Percentiles rank a stretch among this genome's conserved stretches.
phyloP scores from a whole-genome alignment of 2,888 invertebrate species.

The Melipona bicolor region DNA sequence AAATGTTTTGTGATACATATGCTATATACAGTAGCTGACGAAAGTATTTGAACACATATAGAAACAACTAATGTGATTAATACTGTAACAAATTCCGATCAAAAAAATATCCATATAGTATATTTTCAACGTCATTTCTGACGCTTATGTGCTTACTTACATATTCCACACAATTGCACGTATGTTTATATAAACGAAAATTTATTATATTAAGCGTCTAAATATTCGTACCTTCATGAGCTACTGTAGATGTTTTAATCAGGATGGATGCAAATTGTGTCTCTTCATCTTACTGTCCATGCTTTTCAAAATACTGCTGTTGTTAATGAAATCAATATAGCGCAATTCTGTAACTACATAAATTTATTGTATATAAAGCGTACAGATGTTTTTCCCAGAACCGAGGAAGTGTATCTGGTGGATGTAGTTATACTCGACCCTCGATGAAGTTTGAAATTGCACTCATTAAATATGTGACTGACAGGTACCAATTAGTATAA shows the following conservation, averaged over 20 bases:
- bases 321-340: not conserved
- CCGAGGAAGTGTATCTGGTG: accelerated
- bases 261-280: not conserved
- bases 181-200: too few species aligned
- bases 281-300: not conserved
- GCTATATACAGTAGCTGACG: too few species aligned
- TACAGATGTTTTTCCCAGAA: not conserved
- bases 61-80: too few species aligned
- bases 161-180: too few species aligned
- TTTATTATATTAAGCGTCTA: too few species aligned
- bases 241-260: not conserved
- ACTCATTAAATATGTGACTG: not conserved
- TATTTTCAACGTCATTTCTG: too few species aligned
- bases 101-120: too few species aligned
- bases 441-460: not conserved
- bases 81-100: too few species aligned
- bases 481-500: too few species aligned
- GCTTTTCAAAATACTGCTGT: not conserved
- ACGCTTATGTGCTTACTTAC: too few species aligned
- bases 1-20: too few species aligned
- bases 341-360: not conserved
- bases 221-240: not conserved
- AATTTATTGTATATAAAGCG: not conserved
- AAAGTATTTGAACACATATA: too few species aligned
- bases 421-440: not conserved